Evolutionary conservation across 2,113 vertebrate species (phyloP).

Genomic region (Suncus etruscus): DNA sequence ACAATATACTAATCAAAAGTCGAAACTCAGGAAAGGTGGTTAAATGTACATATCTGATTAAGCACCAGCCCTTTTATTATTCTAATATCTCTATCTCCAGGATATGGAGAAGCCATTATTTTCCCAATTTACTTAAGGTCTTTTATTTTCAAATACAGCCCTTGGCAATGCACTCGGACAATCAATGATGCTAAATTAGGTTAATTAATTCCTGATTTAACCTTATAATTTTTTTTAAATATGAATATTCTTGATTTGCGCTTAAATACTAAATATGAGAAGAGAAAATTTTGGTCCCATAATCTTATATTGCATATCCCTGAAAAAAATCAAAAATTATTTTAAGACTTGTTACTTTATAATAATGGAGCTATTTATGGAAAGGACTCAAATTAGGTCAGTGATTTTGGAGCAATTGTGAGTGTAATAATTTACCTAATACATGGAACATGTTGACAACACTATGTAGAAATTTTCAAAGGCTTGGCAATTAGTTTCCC

Average conservation of each 20-base stretch:
- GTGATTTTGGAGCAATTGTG: not conserved
- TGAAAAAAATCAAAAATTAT: not conserved
- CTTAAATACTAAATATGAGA: not conserved
- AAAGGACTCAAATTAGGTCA: not conserved
- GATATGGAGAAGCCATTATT: not conserved
- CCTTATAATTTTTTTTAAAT: not conserved
- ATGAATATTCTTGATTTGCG: conserved; percentile 1
- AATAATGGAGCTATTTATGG: not conserved
- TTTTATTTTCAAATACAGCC: not conserved
- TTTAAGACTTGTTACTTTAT: no score
- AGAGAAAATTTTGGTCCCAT: not conserved
- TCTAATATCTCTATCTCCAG: not conserved
- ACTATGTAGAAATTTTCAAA: not conserved
- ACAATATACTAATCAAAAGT: not conserved
- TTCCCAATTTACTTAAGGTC: not conserved
- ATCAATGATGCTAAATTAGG: not conserved
- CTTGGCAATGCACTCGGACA: not conserved
- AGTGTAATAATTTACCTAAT: not conserved
- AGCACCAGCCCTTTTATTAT: rapidly evolving
- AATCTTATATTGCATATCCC: not conserved
- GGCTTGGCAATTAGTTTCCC: not conserved
- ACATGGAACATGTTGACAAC: not conserved
- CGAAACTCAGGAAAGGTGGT: not conserved
- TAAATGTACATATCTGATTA: not conserved
- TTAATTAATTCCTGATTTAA: not conserved